A percentile compares a stretch with the other conserved stretches of the same genome.
phyloP scores from a whole-genome alignment of 1,140 invertebrate genomes.

The Mamestra configurata region DNA sequence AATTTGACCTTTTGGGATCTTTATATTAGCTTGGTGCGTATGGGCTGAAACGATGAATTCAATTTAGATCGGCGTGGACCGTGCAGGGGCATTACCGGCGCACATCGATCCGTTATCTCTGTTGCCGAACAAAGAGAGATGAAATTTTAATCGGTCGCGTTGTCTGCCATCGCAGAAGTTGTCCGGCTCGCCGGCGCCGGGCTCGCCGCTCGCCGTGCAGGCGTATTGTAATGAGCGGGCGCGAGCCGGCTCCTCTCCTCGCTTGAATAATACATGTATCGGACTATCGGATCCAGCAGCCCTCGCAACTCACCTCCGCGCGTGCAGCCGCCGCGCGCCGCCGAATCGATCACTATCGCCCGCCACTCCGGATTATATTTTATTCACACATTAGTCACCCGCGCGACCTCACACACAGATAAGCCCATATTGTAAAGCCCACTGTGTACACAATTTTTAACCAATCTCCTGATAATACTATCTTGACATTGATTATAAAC shows the following conservation, averaged over 20 bases:
- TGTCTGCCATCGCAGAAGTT: constrained; percentile 77
- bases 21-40: not conserved
- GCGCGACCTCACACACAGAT: not conserved
- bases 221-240: constrained; percentile 76
- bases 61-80: constrained; percentile 70
- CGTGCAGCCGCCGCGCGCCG: constrained; percentile 31
- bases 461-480: constrained; percentile 52
- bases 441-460: constrained; percentile 17
- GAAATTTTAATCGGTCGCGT: constrained; percentile 86
- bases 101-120: constrained; percentile 79
- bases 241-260: constrained; percentile 54
- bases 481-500: constrained; percentile 53
- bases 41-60: constrained; percentile 66
- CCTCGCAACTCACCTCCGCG: constrained; percentile 30
- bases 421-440: not conserved
- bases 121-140: constrained; percentile 81
- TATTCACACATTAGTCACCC: constrained; percentile 51
- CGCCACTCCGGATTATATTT: constrained; percentile 51
- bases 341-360: constrained; percentile 54
- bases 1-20: constrained; percentile 1
- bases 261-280: constrained; percentile 75
- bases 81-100: constrained; percentile 72
- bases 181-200: constrained; percentile 67
- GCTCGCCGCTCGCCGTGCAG: constrained; percentile 63
- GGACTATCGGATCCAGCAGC: constrained; percentile 14